Percentiles rank a stretch among this genome's conserved stretches.
phyloP scores from a whole-genome alignment of 1,140 invertebrate genomes.

The Bacillus rossius region DNA sequence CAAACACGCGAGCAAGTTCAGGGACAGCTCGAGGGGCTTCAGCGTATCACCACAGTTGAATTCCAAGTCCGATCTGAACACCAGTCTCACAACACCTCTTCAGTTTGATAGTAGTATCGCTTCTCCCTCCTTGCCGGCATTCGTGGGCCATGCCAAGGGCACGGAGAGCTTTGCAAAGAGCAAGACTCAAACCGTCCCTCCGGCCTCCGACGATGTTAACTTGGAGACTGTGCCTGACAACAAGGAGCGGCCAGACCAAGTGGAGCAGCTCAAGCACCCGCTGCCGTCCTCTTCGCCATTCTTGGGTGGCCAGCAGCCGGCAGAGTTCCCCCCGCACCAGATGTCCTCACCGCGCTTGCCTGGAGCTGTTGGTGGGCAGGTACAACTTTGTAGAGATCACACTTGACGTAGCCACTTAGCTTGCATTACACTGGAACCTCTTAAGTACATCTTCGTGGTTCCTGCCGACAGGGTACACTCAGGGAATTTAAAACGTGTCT shows the following conservation, averaged over 20 bases:
- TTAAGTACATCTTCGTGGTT: too few relatives aligned
- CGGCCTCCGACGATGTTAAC: conserved; percentile 41
- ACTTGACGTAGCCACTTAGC: too few relatives aligned
- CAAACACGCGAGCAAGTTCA: conserved; percentile 1
- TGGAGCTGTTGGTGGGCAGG: background rate
- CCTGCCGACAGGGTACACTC: too few relatives aligned
- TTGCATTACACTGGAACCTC: too few relatives aligned
- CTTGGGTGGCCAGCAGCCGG: conserved; percentile 1
- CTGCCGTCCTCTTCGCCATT: background rate
- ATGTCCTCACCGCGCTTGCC: too few relatives aligned
- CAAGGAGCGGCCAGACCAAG: conserved; percentile 51
- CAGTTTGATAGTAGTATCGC: conserved; percentile 18
- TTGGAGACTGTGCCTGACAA: conserved; percentile 58
- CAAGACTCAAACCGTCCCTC: background rate
- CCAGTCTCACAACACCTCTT: conserved; percentile 33
- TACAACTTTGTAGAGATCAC: too few relatives aligned
- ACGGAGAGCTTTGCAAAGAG: background rate
- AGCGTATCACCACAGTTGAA: conserved; percentile 12
- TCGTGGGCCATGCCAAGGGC: too few relatives aligned
- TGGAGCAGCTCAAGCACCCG: background rate
- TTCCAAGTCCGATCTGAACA: conserved; percentile 30
- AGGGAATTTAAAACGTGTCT: too few relatives aligned
- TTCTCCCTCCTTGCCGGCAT: too few relatives aligned
- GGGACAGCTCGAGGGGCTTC: conserved; percentile 9
- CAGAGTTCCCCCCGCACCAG: too few relatives aligned